These are phyloP conservation scores for Neogobius melanostomus DNA, from an alignment of 2,113 vertebrate species.

Conservation along the genomic window DNA sequence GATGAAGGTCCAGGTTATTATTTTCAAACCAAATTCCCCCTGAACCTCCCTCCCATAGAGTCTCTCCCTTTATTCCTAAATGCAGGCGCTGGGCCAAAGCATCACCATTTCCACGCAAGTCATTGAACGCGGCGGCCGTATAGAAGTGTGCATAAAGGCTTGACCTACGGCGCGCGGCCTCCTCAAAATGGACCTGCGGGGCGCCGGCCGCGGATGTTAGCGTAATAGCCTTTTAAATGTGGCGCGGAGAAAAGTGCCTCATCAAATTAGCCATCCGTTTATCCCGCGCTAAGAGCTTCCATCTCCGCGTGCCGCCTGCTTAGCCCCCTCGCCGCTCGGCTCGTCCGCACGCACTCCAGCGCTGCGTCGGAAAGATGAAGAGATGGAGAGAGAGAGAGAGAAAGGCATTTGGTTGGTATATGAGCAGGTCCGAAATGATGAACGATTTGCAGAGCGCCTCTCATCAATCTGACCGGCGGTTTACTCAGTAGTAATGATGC, in stretches of 20 bases:
- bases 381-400: background rate
- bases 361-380: constrained; percentile 14
- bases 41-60: too few species aligned
- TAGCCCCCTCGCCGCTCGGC: constrained; percentile 44
- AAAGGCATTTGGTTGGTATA: constrained; percentile 7
- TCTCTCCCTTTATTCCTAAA: too few species aligned
- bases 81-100: background rate
- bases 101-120: background rate
- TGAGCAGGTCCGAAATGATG: constrained; percentile 5
- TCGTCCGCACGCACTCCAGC: constrained; percentile 23
- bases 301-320: constrained; percentile 61
- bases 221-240: constrained; percentile 75
- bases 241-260: constrained; percentile 60
- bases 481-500: background rate
- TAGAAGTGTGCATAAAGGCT: constrained; percentile 19
- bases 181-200: constrained; percentile 35
- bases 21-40: too few species aligned
- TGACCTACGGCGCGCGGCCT: constrained; percentile 45
- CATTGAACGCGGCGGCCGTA: background rate
- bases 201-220: constrained; percentile 43
- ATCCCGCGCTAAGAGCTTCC: constrained; percentile 56
- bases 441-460: background rate
- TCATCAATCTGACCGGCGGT: background rate
- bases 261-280: constrained; percentile 70
- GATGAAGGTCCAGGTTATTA: too few species aligned